Evolutionary conservation across 2,113 vertebrate genomes (phyloP).

Genomic region (Pterocles burchelli): DNA sequence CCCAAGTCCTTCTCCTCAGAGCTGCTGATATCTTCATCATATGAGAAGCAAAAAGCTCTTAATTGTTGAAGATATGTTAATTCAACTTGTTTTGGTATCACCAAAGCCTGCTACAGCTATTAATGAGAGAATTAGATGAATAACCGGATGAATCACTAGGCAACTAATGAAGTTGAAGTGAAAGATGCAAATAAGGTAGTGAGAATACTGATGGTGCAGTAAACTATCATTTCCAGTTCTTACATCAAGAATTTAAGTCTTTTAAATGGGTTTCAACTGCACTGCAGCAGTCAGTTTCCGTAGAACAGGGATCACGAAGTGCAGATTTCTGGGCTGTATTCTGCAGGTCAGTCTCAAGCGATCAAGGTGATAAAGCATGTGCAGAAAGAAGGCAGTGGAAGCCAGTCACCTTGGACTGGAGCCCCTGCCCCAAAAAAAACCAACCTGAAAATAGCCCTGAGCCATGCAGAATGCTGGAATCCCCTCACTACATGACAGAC

Average conservation of each 20-base stretch:
- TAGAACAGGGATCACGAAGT: not conserved
- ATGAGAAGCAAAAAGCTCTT: not conserved
- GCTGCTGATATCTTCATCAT: not conserved
- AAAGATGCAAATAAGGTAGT: conserved; percentile 36
- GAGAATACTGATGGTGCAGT: not conserved
- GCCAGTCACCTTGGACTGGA: not conserved
- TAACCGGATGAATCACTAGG: conserved; percentile 50
- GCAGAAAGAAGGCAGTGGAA: not conserved
- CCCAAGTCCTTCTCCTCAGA: too few species aligned
- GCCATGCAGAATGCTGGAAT: not conserved
- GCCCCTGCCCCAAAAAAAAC: not conserved
- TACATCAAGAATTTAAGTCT: not conserved
- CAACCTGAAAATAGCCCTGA: not conserved
- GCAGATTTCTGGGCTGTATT: not conserved
- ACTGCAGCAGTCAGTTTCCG: not conserved
- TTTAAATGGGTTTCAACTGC: not conserved
- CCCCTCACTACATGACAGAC: not conserved
- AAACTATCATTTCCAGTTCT: not conserved
- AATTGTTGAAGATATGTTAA: conserved; percentile 31
- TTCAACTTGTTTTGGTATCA: conserved; percentile 21
- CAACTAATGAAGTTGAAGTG: conserved; percentile 44
- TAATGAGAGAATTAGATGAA: conserved; percentile 10
- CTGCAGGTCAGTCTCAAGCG: not conserved
- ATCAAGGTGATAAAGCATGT: not conserved
- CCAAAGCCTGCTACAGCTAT: conserved; percentile 25